Evolutionary conservation across 2,113 vertebrate genomes (phyloP).

Genomic region (Mixornis gularis): DNA sequence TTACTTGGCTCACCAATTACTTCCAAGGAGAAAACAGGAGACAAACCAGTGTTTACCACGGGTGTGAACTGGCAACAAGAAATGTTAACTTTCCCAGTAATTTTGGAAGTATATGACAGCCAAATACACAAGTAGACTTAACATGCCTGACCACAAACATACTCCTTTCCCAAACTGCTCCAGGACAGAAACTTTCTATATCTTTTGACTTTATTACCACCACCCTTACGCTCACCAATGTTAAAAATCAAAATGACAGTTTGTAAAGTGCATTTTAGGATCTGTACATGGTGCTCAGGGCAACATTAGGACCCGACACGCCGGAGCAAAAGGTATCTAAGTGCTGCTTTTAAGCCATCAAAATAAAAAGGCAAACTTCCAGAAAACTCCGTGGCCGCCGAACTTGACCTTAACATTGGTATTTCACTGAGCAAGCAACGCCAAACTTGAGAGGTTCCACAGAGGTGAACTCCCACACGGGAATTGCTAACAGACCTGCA

Average conservation of each 20-base stretch:
- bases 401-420: accelerated
- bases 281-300: background rate
- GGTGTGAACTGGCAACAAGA: background rate
- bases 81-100: background rate
- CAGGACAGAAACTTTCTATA: background rate
- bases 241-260: background rate
- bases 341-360: background rate
- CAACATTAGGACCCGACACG: accelerated
- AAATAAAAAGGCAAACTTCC: background rate
- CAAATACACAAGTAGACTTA: background rate
- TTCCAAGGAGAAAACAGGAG: background rate
- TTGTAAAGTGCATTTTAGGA: background rate
- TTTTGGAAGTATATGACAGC: background rate
- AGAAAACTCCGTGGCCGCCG: background rate
- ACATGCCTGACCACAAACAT: background rate
- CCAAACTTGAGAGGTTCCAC: accelerated
- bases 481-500: accelerated
- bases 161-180: background rate
- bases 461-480: accelerated
- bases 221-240: background rate
- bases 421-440: accelerated
- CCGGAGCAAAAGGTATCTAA: background rate
- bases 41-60: background rate
- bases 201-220: background rate
- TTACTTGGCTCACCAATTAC: background rate